phyloP scores from a whole-genome alignment of 2,113 vertebrate genomes.

The Geothlypis trichas region DNA sequence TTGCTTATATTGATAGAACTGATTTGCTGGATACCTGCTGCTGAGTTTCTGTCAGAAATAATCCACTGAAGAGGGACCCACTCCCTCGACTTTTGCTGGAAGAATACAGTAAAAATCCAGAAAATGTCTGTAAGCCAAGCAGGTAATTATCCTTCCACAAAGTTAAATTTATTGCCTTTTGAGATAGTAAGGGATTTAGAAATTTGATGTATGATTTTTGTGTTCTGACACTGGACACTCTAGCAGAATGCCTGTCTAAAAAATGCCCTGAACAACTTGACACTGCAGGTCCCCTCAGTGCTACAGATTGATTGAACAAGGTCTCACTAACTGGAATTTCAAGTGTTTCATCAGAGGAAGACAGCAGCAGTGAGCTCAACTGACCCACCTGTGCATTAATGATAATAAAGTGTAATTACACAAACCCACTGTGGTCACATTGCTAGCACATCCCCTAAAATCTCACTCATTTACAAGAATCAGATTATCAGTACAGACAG shows the following conservation, averaged over 20 bases:
- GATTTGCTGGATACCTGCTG: background rate
- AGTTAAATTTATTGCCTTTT: slow-evolving; percentile 24
- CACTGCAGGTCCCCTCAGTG: background rate
- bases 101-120: background rate
- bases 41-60: background rate
- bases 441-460: background rate
- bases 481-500: background rate
- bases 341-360: slow-evolving; percentile 23
- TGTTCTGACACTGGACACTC: background rate
- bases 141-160: background rate
- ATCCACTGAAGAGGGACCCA: background rate
- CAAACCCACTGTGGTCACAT: background rate
- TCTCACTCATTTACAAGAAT: background rate
- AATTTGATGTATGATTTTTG: background rate
- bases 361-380: background rate
- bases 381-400: background rate
- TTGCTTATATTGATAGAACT: background rate
- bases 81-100: background rate
- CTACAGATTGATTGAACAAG: slow-evolving; percentile 3
- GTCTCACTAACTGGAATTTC: slow-evolving; percentile 34
- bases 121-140: slow-evolving; percentile 22
- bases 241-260: background rate
- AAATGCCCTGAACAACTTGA: background rate
- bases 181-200: slow-evolving; percentile 1
- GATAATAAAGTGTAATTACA: background rate